Conservation (phyloP, 2,888 invertebrate species). For the Rhamnusium bicolor region DNA sequence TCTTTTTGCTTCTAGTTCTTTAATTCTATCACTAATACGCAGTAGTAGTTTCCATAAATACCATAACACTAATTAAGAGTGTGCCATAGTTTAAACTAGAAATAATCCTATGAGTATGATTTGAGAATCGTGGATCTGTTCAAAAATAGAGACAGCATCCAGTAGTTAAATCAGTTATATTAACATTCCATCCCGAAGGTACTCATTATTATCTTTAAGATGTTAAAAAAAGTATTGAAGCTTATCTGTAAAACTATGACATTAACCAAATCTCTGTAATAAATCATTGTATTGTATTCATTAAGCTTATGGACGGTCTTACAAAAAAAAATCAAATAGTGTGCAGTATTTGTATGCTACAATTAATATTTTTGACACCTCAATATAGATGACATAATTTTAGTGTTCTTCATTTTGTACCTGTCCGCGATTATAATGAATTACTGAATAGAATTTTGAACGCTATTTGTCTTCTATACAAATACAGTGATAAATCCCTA, state of each 20-base stretch:
- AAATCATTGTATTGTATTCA: not conserved
- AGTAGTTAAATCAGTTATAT: no score
- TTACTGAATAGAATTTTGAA: slow-evolving; percentile 28
- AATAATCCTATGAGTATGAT: no score
- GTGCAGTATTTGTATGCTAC: not conserved
- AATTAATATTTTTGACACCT: slow-evolving; percentile 22
- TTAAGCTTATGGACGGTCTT: not conserved
- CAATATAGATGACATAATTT: slow-evolving; percentile 23
- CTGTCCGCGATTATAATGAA: slow-evolving; percentile 17
- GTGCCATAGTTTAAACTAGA: no score
- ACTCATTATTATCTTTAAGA: not conserved
- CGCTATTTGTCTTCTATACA: slow-evolving; percentile 42
- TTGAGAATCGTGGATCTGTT: no score
- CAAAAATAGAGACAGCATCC: no score
- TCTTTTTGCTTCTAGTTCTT: no score
- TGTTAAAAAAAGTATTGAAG: not conserved
- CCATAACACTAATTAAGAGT: no score
- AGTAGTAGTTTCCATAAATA: no score
- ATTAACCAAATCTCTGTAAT: not conserved
- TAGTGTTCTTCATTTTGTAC: slow-evolving; percentile 14
- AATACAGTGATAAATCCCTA: slow-evolving; percentile 27
- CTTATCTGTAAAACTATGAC: not conserved
- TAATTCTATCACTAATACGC: no score
- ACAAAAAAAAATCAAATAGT: not conserved
- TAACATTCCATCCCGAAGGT: not conserved